Conservation (phyloP, 2,797 vertebrate genomes). For the Novumbra hubbsi region DNA sequence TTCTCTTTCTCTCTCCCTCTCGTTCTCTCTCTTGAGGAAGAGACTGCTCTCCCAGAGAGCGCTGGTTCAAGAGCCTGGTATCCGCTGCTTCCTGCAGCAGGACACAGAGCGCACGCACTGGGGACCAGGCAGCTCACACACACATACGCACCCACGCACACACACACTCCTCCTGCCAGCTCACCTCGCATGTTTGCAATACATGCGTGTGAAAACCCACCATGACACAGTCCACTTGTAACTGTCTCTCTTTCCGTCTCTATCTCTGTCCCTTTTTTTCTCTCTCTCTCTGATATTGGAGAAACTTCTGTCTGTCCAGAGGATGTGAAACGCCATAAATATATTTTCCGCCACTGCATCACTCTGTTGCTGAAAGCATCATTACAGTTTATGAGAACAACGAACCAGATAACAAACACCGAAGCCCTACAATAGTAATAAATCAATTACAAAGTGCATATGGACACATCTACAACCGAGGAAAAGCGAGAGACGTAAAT, state of each 20-base stretch:
- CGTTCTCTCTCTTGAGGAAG: conserved; percentile 37
- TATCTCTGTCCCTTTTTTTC: background rate
- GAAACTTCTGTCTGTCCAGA: background rate
- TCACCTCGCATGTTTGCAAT: conserved; percentile 43
- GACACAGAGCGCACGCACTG: conserved; percentile 49
- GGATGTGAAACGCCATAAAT: conserved; percentile 37
- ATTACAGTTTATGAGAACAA: background rate
- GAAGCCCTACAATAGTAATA: conserved; percentile 1
- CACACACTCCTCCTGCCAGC: conserved; percentile 20
- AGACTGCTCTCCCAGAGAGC: conserved; percentile 41
- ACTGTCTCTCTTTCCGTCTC: conserved; percentile 8
- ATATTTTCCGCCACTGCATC: background rate
- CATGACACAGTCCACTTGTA: conserved; percentile 46
- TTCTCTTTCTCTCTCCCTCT: conserved; percentile 32
- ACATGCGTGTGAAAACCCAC: conserved; percentile 51
- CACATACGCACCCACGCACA: conserved; percentile 14
- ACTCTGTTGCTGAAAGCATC: background rate
- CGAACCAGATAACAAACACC: conserved; percentile 2
- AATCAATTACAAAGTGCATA: background rate
- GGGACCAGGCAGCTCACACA: conserved; percentile 20
- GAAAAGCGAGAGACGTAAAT: conserved; percentile 39
- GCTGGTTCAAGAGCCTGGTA: conserved; percentile 49
- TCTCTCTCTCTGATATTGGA: background rate
- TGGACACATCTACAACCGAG: conserved; percentile 23
- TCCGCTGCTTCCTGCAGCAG: conserved; percentile 60